Conservation (phyloP, 1,140 invertebrate genomes). For the Acyrthosiphon pisum region DNA sequence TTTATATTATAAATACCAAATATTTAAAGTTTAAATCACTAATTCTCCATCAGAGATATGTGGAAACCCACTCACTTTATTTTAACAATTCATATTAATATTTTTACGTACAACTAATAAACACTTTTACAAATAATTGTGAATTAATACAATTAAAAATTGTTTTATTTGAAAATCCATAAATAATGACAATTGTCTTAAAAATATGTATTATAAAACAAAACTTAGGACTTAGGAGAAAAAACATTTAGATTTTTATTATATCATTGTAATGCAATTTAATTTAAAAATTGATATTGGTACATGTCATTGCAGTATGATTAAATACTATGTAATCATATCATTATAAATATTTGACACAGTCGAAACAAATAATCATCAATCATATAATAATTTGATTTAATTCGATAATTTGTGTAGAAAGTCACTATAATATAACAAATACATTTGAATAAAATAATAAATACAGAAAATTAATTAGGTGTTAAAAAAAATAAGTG, state of each 20-base stretch:
- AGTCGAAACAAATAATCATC: not conserved
- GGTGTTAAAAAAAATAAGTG: not conserved
- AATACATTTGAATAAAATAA: constrained; percentile 20
- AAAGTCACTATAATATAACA: not conserved
- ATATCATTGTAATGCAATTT: not conserved
- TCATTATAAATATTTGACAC: not conserved
- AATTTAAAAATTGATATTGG: not conserved
- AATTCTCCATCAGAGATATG: not conserved
- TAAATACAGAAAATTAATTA: not conserved
- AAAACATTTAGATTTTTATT: not conserved
- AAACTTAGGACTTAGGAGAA: too few relatives aligned
- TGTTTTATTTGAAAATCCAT: too few relatives aligned
- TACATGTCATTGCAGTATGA: not conserved
- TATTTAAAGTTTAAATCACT: too few relatives aligned
- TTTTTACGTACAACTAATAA: not conserved
- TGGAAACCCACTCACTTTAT: not conserved
- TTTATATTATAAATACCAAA: too few relatives aligned
- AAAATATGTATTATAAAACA: not conserved
- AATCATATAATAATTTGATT: constrained; percentile 3
- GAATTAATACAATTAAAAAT: too few relatives aligned
- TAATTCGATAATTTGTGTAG: not conserved
- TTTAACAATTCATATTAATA: not conserved
- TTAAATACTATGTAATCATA: not conserved
- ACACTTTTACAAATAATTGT: not conserved
- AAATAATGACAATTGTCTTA: not conserved